phyloP scores from a whole-genome alignment of 2,888 invertebrate species.

The Orthosia gothica region DNA sequence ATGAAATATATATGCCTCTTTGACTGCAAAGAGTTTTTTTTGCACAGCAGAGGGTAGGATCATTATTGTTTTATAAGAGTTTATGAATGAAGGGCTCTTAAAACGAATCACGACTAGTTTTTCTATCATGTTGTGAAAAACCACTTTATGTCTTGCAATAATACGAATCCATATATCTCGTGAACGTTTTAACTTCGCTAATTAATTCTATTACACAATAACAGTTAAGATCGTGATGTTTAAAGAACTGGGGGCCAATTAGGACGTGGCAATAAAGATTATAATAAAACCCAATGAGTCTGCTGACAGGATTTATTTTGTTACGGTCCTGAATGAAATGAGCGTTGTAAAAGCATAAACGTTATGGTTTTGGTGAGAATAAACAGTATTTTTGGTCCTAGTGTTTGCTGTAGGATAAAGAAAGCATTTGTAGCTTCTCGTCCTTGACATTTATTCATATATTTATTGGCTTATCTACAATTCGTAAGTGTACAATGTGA shows the following conservation, averaged over 20 bases:
- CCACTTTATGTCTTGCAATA: neutral
- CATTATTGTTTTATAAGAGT: no score
- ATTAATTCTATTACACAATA: conserved; percentile 56
- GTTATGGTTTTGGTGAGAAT: conserved; percentile 7
- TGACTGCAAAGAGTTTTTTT: no score
- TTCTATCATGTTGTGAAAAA: neutral
- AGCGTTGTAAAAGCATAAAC: conserved; percentile 35
- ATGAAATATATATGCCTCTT: no score
- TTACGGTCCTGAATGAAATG: conserved; percentile 44
- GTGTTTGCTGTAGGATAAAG: neutral
- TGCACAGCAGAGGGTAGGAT: no score
- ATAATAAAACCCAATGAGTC: conserved; percentile 62
- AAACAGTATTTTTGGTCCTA: neutral
- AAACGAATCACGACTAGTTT: neutral
- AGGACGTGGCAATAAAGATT: conserved; percentile 57
- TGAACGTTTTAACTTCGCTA: conserved; percentile 41
- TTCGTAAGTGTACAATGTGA: no score
- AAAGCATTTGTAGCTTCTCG: neutral
- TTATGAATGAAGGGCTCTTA: no score
- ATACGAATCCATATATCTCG: conserved; percentile 18
- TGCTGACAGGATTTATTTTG: conserved; percentile 56
- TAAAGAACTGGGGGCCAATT: conserved; percentile 59
- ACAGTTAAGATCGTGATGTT: conserved; percentile 53
- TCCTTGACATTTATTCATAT: no score
- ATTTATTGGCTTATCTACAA: no score